Conservation (phyloP, 2,888 invertebrate species). For the Heliconius cydno region DNA sequence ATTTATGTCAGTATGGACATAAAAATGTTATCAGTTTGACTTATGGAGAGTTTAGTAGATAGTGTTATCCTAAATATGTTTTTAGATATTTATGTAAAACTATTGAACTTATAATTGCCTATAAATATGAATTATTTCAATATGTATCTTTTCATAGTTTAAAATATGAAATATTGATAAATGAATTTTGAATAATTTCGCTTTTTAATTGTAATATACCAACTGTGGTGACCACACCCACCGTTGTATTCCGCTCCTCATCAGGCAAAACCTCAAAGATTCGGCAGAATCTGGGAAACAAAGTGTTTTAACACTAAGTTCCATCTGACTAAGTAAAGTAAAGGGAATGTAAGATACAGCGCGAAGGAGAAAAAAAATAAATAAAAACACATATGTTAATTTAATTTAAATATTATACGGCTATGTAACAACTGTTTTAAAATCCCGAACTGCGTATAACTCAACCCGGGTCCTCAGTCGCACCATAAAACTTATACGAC, state of each 20-base stretch:
- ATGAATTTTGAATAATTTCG: neutral
- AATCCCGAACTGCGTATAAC: slow-evolving; percentile 18
- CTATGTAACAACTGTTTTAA: slow-evolving; percentile 13
- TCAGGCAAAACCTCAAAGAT: too few relatives aligned
- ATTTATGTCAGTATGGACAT: slow-evolving; percentile 39
- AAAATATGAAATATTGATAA: neutral
- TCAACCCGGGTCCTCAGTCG: slow-evolving; percentile 46
- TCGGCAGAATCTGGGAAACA: too few relatives aligned
- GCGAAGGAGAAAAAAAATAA: neutral
- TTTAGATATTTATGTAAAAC: neutral
- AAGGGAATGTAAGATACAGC: too few relatives aligned
- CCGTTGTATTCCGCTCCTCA: too few relatives aligned
- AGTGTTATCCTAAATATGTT: slow-evolving; percentile 2
- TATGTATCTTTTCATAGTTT: neutral
- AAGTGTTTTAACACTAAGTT: too few relatives aligned
- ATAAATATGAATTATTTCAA: slow-evolving; percentile 3
- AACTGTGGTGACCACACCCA: too few relatives aligned
- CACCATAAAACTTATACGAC: slow-evolving; percentile 70
- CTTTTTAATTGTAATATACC: too few relatives aligned
- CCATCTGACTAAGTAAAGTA: too few relatives aligned
- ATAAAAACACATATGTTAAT: neutral
- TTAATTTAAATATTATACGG: neutral
- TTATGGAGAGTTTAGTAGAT: neutral
- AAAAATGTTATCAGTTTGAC: slow-evolving; percentile 34
- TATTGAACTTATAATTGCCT: neutral